A percentile compares a stretch with the other conserved stretches of the same genome.
Evolutionary conservation across 2,797 vertebrate genomes (phyloP).

Genomic region (Garrulus glandarius): DNA sequence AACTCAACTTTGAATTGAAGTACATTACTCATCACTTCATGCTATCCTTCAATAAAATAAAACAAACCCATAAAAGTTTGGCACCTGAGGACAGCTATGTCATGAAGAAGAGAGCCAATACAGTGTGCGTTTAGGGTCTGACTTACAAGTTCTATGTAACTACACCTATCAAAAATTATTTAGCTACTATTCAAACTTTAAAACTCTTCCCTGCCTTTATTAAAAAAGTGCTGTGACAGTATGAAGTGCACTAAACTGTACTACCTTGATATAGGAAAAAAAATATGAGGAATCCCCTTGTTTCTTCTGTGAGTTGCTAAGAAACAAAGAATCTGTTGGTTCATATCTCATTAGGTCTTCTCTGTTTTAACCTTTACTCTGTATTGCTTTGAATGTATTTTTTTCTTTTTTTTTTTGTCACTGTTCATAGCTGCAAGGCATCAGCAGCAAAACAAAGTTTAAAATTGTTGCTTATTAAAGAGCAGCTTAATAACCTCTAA

Average conservation of each 20-base stretch:
- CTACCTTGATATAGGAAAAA: conserved; percentile 57
- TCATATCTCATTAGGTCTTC: conserved; percentile 63
- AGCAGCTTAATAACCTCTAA: conserved; percentile 59
- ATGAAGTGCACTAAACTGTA: conserved; percentile 66
- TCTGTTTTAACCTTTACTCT: conserved; percentile 59
- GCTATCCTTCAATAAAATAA: conserved; percentile 66
- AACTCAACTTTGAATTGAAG: conserved; percentile 48
- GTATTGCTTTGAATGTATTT: conserved; percentile 80
- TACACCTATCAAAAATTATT: conserved; percentile 61
- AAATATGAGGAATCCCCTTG: conserved; percentile 55
- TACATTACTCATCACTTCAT: conserved; percentile 35
- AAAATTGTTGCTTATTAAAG: conserved; percentile 66
- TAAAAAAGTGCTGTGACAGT: conserved; percentile 71
- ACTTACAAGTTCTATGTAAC: conserved; percentile 42
- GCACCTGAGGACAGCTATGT: conserved; percentile 74
- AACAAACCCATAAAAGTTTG: conserved; percentile 67
- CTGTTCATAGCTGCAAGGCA: conserved; percentile 71
- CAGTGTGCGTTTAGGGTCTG: conserved; percentile 54
- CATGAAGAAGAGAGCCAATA: conserved; percentile 44
- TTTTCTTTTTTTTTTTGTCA: conserved; percentile 44
- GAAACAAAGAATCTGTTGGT: conserved; percentile 48
- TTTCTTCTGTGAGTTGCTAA: conserved; percentile 65
- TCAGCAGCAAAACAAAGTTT: conserved; percentile 61
- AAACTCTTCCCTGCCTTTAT: conserved; percentile 66
- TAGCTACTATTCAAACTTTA: conserved; percentile 61